Conservation (phyloP, 2,797 vertebrate genomes). For the Pyrocephalus nanus region DNA sequence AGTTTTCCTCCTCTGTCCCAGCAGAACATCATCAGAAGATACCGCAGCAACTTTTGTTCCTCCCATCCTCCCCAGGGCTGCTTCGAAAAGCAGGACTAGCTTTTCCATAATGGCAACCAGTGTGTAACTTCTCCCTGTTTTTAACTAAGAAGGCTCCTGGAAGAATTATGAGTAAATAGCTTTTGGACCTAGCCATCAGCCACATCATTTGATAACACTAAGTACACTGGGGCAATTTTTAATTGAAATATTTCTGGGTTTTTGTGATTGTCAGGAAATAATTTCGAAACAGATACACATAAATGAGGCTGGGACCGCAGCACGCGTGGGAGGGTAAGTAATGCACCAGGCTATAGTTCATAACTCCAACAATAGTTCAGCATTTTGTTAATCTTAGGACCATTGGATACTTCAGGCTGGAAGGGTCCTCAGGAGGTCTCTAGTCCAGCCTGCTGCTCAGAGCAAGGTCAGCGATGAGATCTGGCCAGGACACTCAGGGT, state of each 20-base stretch:
- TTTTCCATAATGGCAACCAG: not conserved
- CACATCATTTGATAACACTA: not conserved
- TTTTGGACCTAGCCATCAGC: not conserved
- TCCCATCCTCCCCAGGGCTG: not conserved
- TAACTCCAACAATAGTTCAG: not conserved
- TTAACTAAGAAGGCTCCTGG: not conserved
- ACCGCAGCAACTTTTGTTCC: not conserved
- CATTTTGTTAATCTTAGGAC: not conserved
- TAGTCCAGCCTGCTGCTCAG: not conserved
- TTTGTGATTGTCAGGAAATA: not conserved
- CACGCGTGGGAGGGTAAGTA: rapidly evolving
- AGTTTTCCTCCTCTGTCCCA: not conserved
- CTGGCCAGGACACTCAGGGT: not conserved
- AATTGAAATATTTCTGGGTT: rapidly evolving
- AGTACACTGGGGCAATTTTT: not conserved
- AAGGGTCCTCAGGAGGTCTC: not conserved
- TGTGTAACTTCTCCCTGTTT: not conserved
- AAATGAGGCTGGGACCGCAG: not conserved
- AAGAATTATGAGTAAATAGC: not conserved
- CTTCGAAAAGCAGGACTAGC: not conserved
- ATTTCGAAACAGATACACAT: not conserved
- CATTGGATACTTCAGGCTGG: not conserved
- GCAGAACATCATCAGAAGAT: not conserved
- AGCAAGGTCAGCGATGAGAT: not conserved
- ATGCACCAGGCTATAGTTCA: not conserved